Evolutionary conservation across 2,113 vertebrate species (phyloP), one percentile per base, ranked within the genome.

Genomic region (Ovis canadensis): DNA sequence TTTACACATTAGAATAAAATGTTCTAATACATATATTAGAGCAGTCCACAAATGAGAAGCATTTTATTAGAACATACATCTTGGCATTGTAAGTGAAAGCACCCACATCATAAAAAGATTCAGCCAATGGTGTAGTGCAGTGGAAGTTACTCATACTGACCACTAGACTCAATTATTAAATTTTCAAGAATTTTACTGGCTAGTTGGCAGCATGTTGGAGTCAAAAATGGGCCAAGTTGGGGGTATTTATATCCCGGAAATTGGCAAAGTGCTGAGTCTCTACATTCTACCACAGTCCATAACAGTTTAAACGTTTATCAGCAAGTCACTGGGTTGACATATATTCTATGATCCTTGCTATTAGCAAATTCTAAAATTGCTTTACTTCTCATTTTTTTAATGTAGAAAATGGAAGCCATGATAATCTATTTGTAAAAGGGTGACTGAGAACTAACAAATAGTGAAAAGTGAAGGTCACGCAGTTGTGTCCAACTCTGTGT

Each of bases 81-180:
- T 92, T 81, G 19, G 13, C 16, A 77, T 8, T 23, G 27, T 7
- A 80, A 27, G 31, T 90, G 10, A 78, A 81, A 64, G 71, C 31
- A n/a, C 6, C 7, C 59, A 3, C 15, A 29, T 62, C 62, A 25
- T 54, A 5, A 84, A 50, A n/a, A 12, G 1, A 2, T 2, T 90
- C 3, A 1, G 2, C 7, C 1, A 1, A 5, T 1, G 12, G 9
- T 40, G 1, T 25, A 16, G 29, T 50, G 29, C 3, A 8, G 12
- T 23, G 6, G 11, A 31, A 62, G 27, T 48, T 11, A 45, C 0
- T 81, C 5, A 59, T 17, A 21, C 13, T 62, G 25, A 19, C 14
- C 55, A 82, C 0, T 31, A 50, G 5, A 59, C 14, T 12, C 48
- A 33, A 33, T 40, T 57, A 3, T 31, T 77, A 60, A n/a, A n/a